phyloP scores from a whole-genome alignment of 2,797 vertebrate genomes.

The Acrossocheilus fasciatus region DNA sequence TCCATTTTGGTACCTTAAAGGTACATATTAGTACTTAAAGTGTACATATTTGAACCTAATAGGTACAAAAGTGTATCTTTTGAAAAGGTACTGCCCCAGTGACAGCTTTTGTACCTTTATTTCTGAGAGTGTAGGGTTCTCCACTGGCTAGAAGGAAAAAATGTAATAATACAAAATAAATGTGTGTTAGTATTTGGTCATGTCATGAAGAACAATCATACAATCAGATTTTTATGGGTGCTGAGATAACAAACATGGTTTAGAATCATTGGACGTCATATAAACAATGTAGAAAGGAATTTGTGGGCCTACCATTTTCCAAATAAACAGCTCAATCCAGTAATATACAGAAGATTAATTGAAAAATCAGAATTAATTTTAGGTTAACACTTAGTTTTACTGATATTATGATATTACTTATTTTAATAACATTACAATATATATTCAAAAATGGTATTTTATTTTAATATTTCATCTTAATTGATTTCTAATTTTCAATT shows the following conservation, averaged over 20 bases:
- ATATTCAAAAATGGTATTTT: no score
- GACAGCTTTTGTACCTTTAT: no score
- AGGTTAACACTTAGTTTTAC: neutral
- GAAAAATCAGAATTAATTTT: neutral
- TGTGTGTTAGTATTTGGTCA: neutral
- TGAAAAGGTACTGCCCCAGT: no score
- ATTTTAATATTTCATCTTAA: no score
- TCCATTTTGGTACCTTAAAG: no score
- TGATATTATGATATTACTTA: neutral
- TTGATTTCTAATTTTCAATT: no score
- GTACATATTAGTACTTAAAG: no score
- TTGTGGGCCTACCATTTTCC: neutral
- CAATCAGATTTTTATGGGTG: neutral
- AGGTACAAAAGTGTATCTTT: no score
- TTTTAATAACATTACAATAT: neutral
- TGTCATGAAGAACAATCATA: neutral
- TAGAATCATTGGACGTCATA: neutral
- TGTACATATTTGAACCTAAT: no score
- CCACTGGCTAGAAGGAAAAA: neutral
- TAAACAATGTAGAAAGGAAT: slow-evolving; percentile 6
- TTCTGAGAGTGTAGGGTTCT: neutral
- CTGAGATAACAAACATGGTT: slow-evolving; percentile 12
- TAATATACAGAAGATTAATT: neutral
- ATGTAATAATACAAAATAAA: neutral
- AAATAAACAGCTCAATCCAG: slow-evolving; percentile 6